Evolutionary conservation across 1,140 invertebrate genomes (phyloP).

Genomic region (Rhynchophorus ferrugineus): DNA sequence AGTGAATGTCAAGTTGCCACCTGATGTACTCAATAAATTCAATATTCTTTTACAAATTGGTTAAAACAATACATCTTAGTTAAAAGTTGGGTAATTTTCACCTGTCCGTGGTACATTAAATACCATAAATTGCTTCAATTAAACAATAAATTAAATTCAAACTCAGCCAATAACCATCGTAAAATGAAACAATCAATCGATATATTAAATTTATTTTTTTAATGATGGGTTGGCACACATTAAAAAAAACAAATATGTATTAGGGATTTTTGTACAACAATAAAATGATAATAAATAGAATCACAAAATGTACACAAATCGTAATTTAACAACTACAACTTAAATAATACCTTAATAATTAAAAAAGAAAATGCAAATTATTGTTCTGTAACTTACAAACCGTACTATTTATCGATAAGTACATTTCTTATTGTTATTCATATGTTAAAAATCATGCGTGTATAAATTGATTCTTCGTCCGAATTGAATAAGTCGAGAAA

Average conservation of each 20-base stretch:
- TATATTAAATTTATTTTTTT: constrained; percentile 19
- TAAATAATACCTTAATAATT: constrained; percentile 6
- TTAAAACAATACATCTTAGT: too few species aligned
- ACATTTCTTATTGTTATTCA: neutral
- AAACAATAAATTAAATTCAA: too few species aligned
- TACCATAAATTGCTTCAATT: too few species aligned
- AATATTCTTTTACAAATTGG: too few species aligned
- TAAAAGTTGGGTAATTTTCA: too few species aligned
- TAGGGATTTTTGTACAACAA: constrained; percentile 36
- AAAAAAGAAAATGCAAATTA: constrained; percentile 6
- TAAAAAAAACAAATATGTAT: constrained; percentile 37
- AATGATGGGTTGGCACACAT: constrained; percentile 40
- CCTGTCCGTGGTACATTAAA: too few species aligned
- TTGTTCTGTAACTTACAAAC: neutral
- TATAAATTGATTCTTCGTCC: too few species aligned
- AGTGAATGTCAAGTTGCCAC: too few species aligned
- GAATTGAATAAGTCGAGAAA: too few species aligned
- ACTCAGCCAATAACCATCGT: too few species aligned
- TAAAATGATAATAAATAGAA: constrained; percentile 32
- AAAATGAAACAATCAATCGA: neutral
- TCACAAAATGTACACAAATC: constrained; percentile 26
- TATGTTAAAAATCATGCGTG: neutral
- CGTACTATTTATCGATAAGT: neutral
- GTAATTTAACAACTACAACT: constrained; percentile 6
- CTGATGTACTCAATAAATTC: too few species aligned